Conservation (phyloP, 2,888 invertebrate species). For the Actias luna region DNA sequence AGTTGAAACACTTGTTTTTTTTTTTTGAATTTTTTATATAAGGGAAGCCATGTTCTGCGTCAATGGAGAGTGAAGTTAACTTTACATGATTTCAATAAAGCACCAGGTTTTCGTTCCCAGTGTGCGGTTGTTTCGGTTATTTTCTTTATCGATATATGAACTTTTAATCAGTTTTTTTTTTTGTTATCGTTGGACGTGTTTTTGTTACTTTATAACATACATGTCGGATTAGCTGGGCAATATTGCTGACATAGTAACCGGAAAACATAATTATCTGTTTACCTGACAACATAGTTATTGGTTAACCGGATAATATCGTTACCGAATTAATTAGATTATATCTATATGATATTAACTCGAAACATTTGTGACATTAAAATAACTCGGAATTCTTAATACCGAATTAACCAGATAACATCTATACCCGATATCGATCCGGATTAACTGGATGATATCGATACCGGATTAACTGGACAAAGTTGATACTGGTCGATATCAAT, state of each 20-base stretch:
- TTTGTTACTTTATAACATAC: too few species aligned
- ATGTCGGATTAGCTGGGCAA: background rate
- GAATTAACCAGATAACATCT: too few species aligned
- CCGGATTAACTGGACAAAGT: background rate
- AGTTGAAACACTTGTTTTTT: background rate
- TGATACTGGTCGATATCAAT: too few species aligned
- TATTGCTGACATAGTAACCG: background rate
- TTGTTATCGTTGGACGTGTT: background rate
- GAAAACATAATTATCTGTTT: background rate
- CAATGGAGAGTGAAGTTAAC: slow-evolving; percentile 66
- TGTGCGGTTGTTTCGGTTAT: slow-evolving; percentile 1
- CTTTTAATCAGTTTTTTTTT: background rate
- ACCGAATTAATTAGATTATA: too few species aligned
- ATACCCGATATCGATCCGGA: too few species aligned
- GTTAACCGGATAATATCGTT: too few species aligned
- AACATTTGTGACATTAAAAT: too few species aligned
- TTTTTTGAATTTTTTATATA: slow-evolving; percentile 6
- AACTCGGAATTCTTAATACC: too few species aligned
- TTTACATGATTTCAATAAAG: slow-evolving; percentile 66
- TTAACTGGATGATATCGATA: background rate
- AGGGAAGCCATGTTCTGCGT: slow-evolving; percentile 71
- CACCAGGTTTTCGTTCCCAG: slow-evolving; percentile 58
- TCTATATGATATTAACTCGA: background rate
- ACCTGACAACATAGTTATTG: background rate
- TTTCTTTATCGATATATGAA: background rate